Percentiles rank a stretch among this genome's conserved stretches.
Evolutionary conservation across 2,113 vertebrate species (phyloP).

Genomic region (Corvus moneduloides): DNA sequence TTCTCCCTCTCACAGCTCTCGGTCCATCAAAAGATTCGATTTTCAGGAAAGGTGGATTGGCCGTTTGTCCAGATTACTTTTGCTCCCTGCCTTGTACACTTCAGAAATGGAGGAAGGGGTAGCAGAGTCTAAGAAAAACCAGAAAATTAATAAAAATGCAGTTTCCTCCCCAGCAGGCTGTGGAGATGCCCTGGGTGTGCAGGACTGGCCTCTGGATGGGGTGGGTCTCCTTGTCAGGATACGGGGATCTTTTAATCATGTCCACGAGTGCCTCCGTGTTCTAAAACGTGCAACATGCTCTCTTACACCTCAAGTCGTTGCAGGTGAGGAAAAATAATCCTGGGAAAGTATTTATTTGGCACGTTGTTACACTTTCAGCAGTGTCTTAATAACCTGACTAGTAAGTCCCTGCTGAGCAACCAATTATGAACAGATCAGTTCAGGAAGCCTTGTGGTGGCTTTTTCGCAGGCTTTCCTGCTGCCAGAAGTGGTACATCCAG

Average conservation of each 20-base stretch:
- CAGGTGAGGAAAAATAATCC: background rate
- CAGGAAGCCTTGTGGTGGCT: background rate
- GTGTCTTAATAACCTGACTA: background rate
- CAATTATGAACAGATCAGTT: background rate
- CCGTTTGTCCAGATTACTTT: background rate
- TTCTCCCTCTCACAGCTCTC: background rate
- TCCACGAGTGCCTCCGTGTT: background rate
- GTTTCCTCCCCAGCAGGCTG: background rate
- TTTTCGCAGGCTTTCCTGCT: background rate
- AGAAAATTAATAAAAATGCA: background rate
- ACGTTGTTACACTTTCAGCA: background rate
- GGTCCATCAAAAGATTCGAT: background rate
- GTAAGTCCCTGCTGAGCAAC: background rate
- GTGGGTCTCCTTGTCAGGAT: background rate
- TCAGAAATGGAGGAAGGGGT: background rate
- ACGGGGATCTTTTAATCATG: rapidly evolving
- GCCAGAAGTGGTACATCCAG: background rate
- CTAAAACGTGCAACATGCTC: background rate
- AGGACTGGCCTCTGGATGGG: background rate
- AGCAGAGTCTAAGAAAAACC: background rate
- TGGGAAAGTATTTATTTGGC: background rate
- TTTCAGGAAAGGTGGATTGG: background rate
- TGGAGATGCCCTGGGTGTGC: background rate
- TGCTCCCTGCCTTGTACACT: background rate
- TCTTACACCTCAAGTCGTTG: background rate